phyloP scores from a whole-genome alignment of 2,113 vertebrate species.

The Mus musculus region GRCm39 chr1:187964001-187964500 shows the following conservation, averaged over 20 bases:
- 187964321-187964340: too few relatives aligned
- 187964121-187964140: not conserved
- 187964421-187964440: not conserved
- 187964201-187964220: not conserved
- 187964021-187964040: not conserved
- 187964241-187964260: not conserved
- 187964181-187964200: not conserved
- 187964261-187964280: not conserved
- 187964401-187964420: not conserved
- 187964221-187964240: not conserved
- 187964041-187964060: not conserved
- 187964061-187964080: not conserved
- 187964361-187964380: not conserved
- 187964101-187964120: not conserved
- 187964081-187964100: not conserved
- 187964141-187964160: not conserved
- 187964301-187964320: not conserved
- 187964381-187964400: not conserved
- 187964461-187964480: not conserved
- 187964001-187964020: not conserved
- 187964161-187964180: not conserved
- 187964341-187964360: not conserved
- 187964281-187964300: not conserved
- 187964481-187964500: not conserved
- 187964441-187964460: not conserved